Evolutionary conservation across 2,797 vertebrate genomes (phyloP), one percentile per base, ranked within the genome.

Genomic region (Lepidocolaptes lacrymiger): DNA sequence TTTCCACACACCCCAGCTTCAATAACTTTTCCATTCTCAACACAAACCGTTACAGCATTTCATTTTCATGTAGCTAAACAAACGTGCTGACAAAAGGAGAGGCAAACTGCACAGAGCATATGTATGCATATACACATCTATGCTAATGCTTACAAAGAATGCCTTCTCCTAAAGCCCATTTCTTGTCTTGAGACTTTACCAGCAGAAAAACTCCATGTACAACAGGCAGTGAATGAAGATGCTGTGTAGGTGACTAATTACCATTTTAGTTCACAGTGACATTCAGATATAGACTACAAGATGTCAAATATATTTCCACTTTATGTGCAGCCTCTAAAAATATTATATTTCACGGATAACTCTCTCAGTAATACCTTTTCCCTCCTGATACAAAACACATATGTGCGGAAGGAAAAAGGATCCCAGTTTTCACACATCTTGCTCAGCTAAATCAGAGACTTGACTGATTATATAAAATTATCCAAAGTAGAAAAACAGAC

Each of bases 201-300:
- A 94, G 79, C 68, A 84, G 88, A 72, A 88, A 91, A 95, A 88
- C 32, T 43, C 64, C 27, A 44, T 7, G 34, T 91, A 91, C 66
- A 72, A 88, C 73, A 92, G 87, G 52, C 54, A 95, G 78, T 73
- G 83, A 97, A 93, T 59, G 87, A 93, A 93, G 88, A 95, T 68
- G 88, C 37, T 83, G 72, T 0, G 49, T 91, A 92, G 96, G 88
- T 96, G 88, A 96, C 97, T 94, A 94, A 95, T 96, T 91, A 88
- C 67, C 73, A 88, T 81, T 58, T 91, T 93, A 90, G 89, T 90
- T 94, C 72, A 81, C 69, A 62, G 44, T 7, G 2, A 81, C 55
- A 83, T 89, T 89, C 68, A 36, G 75, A 78, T 82, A 76, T 12
- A 59, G 54, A 86, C 20, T 19, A 77, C 74, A 79, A 89, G 63